Evolutionary conservation across 2,797 vertebrate genomes (phyloP).

Genomic region (Graptemys geographica): DNA sequence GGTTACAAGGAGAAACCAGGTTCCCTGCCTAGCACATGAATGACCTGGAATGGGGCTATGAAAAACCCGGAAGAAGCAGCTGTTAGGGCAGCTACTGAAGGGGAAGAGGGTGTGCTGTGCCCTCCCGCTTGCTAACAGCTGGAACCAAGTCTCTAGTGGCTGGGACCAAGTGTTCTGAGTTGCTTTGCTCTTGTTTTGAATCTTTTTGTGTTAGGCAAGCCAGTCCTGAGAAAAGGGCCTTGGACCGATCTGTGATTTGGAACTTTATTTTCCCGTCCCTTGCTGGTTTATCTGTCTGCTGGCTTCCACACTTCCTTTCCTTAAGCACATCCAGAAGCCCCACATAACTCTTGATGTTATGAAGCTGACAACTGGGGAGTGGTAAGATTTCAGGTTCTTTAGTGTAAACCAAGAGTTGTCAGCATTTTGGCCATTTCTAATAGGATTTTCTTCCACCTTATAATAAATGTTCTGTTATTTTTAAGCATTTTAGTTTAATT

Average conservation of each 20-base stretch:
- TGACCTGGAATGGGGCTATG: background rate
- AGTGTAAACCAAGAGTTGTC: background rate
- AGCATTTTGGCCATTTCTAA: background rate
- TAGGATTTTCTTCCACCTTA: background rate
- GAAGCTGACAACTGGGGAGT: background rate
- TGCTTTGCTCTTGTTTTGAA: background rate
- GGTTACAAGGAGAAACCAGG: background rate
- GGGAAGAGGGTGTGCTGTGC: background rate
- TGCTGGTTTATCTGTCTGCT: background rate
- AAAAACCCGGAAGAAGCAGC: background rate
- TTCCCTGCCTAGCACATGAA: background rate
- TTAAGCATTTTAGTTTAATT: background rate
- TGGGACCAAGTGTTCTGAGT: background rate
- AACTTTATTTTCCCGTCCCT: background rate
- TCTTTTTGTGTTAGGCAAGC: background rate
- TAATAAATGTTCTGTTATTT: background rate
- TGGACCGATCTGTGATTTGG: background rate
- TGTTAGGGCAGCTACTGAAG: background rate
- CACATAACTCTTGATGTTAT: background rate
- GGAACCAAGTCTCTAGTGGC: background rate
- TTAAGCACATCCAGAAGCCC: background rate
- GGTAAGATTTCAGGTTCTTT: background rate
- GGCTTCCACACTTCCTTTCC: background rate
- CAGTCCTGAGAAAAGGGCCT: background rate
- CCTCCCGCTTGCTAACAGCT: background rate